A percentile compares a stretch with the other conserved stretches of the same genome.
Evolutionary conservation across 37 sponge, comb jelly and placozoan genomes (phyloP).

Genomic region (Chondrosia reniformis): DNA sequence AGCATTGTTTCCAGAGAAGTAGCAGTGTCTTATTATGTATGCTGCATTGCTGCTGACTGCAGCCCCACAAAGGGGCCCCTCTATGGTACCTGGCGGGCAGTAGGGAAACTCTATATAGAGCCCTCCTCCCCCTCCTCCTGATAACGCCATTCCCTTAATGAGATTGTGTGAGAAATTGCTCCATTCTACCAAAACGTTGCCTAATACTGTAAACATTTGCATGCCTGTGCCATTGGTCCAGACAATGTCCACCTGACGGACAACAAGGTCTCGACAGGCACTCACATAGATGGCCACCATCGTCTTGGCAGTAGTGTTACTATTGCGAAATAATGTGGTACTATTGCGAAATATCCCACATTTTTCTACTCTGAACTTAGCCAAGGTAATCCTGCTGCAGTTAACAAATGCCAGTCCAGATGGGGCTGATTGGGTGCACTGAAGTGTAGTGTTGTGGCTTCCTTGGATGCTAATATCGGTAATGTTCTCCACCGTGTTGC

Average conservation of each 20-base stretch:
- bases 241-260: conserved; percentile 5
- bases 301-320: background rate
- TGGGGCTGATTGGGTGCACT: background rate
- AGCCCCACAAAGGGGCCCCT: background rate
- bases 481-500: background rate
- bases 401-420: conserved; percentile 38
- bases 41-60: background rate
- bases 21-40: conserved; percentile 22
- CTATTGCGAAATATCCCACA: conserved; percentile 37
- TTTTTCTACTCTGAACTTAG: background rate
- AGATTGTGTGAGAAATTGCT: conserved; percentile 26
- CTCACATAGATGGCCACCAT: conserved; percentile 26
- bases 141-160: background rate
- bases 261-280: conserved; percentile 27
- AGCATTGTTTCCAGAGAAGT: conserved; percentile 24
- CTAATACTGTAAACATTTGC: conserved; percentile 35
- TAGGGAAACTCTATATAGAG: conserved; percentile 43
- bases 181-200: background rate
- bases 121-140: conserved; percentile 28
- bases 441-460: background rate
- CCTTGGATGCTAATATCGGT: conserved; percentile 34
- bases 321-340: conserved; percentile 6
- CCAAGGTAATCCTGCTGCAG: background rate
- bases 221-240: conserved; percentile 30
- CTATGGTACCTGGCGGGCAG: background rate